Evolutionary conservation across 2,113 vertebrate species (phyloP).

Genomic region (Platysteira castanea): DNA sequence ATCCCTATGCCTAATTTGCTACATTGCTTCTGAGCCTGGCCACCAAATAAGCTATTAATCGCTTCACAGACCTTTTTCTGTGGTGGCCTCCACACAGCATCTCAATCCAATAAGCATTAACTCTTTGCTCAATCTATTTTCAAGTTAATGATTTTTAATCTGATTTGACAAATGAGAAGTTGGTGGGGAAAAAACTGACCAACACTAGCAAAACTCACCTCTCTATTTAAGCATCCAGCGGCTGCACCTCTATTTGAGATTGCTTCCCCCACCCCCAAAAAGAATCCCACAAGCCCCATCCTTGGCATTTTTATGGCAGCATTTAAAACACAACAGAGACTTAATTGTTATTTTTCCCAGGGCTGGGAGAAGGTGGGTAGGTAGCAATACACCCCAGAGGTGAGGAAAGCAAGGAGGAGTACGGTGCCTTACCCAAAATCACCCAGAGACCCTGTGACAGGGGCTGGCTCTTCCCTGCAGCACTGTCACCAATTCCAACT

Average conservation of each 20-base stretch:
- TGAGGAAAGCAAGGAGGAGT: background rate
- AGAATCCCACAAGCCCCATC: background rate
- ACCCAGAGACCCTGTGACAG: background rate
- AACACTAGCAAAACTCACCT: background rate
- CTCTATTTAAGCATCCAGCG: background rate
- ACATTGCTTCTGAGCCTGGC: background rate
- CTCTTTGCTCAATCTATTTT: slow-evolving; percentile 29
- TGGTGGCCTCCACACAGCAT: background rate
- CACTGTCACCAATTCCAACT: background rate
- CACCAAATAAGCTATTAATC: slow-evolving; percentile 52
- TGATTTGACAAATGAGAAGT: slow-evolving; percentile 19
- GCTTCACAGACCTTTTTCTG: slow-evolving; percentile 38
- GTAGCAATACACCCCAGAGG: background rate
- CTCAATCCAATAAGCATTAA: slow-evolving; percentile 49
- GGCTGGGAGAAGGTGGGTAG: background rate
- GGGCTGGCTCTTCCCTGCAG: background rate
- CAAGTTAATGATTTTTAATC: slow-evolving; percentile 26
- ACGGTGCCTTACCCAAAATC: background rate
- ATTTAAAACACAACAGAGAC: background rate
- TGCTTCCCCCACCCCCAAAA: background rate
- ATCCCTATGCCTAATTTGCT: slow-evolving; percentile 30
- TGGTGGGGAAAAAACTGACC: background rate
- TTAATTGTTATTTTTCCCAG: background rate
- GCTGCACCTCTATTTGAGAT: background rate
- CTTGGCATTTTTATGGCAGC: background rate